Evolutionary conservation across 2,797 vertebrate species (phyloP), one percentile per base, ranked within the genome.

Genomic region (Kryptolebias ocellatus): DNA sequence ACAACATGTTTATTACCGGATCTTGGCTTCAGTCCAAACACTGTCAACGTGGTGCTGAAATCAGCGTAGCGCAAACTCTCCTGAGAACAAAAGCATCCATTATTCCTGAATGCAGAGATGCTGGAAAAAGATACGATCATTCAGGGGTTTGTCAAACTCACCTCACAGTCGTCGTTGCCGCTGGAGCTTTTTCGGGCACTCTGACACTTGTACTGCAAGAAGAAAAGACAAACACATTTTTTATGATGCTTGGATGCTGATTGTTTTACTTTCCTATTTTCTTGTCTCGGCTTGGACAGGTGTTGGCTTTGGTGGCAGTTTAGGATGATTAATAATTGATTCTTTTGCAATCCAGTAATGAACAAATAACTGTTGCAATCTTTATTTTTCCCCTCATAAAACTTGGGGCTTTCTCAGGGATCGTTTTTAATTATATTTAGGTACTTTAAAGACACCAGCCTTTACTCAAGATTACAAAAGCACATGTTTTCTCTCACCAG

Each of bases 21-120:
- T 93, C 98, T 94, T 28, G 97, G 97, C 72, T 98, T 99, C 47
- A 99, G 94, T 78, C 98, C 98, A 95, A 99, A 99, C 1, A 97
- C 97, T 11, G 94, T 93, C 37, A 94, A 70, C 0, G 92, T 89
- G 47, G 91, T 89, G 83, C 88, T 94, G 71, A 93, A 93, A 75
- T 94, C 94, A 47, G 94, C 79, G 37, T 92, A 93, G 69, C 94
- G 93, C 76, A 97, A 92, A 67, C 93, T 95, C 52, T 97, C 98
- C 98, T 99, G 92, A 0, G 78, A 20, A 61, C 3, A 65, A 15
- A 60, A 70, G 31, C 15, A 57, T 37, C 14, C 0, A 34, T 34
- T 4, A n/a, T 1, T 53, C 34, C 64, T 5, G 60, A 0, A 69
- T 4, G 1, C 4, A 2, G 1, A 1, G 8, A 18, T 14, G 55